Percentiles rank a stretch among this genome's conserved stretches.
Evolutionary conservation across 2,888 invertebrate genomes (phyloP).

Genomic region (Rotaria socialis): DNA sequence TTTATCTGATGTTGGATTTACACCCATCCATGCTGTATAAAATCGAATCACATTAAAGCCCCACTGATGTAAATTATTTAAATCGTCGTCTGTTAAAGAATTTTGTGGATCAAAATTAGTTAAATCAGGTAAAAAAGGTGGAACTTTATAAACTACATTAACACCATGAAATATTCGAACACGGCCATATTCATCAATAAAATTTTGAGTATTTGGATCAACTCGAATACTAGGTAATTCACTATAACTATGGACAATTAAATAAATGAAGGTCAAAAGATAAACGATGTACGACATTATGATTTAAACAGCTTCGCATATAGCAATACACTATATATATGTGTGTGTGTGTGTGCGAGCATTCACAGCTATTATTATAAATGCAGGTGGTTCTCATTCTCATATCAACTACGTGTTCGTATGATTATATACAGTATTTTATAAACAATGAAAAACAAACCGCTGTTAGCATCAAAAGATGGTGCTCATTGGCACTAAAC

Average conservation of each 20-base stretch:
- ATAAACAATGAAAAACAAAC: too few relatives aligned
- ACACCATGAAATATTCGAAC: slow-evolving; percentile 51
- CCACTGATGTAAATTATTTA: slow-evolving; percentile 49
- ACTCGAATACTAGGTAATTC: slow-evolving; percentile 21
- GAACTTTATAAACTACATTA: slow-evolving; percentile 50
- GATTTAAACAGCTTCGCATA: not conserved
- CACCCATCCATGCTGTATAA: slow-evolving; percentile 52
- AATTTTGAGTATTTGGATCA: slow-evolving; percentile 39
- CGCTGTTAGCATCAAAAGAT: too few relatives aligned
- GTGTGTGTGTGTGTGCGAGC: too few relatives aligned
- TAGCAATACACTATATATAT: not conserved
- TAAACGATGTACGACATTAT: not conserved
- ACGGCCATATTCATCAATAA: slow-evolving; percentile 50
- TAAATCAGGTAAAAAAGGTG: slow-evolving; percentile 49
- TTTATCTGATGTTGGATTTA: slow-evolving; percentile 48
- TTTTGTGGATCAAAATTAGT: slow-evolving; percentile 38
- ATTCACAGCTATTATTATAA: not conserved
- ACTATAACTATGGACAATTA: not conserved
- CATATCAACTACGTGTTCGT: not conserved
- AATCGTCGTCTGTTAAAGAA: slow-evolving; percentile 49
- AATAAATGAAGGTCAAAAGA: not conserved
- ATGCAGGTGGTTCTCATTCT: not conserved
- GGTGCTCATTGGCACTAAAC: too few relatives aligned
- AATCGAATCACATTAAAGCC: slow-evolving; percentile 53
- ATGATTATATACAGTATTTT: not conserved